Conservation (phyloP, 2,113 vertebrate genomes). For the Gracilinanus agilis region DNA sequence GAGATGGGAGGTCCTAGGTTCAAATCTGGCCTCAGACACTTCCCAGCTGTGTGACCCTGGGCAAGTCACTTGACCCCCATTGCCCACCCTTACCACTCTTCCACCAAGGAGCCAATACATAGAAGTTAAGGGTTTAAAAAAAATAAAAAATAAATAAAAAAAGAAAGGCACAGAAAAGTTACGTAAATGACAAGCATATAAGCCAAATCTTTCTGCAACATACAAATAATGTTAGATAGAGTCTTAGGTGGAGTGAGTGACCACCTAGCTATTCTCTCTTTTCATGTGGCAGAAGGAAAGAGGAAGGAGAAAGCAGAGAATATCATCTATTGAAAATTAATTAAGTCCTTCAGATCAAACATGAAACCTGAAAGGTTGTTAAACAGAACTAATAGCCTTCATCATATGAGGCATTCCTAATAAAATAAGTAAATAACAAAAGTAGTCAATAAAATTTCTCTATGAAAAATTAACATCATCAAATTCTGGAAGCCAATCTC, state of each 20-base stretch:
- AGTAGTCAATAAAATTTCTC: slow-evolving; percentile 59
- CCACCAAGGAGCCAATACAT: too few species aligned
- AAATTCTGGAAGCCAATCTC: slow-evolving; percentile 52
- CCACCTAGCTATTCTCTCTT: not conserved
- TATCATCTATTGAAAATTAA: not conserved
- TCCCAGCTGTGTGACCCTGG: too few species aligned
- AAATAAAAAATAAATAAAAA: too few species aligned
- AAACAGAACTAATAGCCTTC: not conserved
- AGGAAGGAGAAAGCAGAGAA: not conserved
- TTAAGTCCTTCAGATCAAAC: slow-evolving; percentile 22
- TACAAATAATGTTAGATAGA: not conserved
- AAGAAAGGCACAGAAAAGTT: not conserved
- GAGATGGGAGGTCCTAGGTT: too few species aligned
- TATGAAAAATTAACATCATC: slow-evolving; percentile 44
- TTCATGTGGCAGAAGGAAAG: not conserved
- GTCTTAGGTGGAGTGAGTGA: not conserved
- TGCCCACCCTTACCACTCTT: too few species aligned
- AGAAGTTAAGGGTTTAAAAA: too few species aligned
- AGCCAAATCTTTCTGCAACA: not conserved
- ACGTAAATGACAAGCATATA: not conserved
- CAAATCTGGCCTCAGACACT: too few species aligned
- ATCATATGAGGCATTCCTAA: slow-evolving; percentile 38
- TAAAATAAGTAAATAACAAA: slow-evolving; percentile 47
- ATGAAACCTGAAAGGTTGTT: not conserved
- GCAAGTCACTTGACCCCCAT: too few species aligned